Conservation (phyloP, 2,888 invertebrate species). For the Tricholauxania praeusta region DNA sequence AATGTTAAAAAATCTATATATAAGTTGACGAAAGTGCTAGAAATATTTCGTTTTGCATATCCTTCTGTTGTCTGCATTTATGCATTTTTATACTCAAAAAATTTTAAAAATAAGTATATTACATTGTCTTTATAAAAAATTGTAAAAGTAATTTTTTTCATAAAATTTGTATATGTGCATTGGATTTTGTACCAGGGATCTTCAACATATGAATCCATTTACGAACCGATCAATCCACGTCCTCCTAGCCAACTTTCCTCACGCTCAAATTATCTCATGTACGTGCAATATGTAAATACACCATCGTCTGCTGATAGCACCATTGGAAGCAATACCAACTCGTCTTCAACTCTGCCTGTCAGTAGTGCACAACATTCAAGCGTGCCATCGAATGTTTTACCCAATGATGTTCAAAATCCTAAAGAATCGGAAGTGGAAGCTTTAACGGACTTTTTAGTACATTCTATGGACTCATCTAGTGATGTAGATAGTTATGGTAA, state of each 20-base stretch:
- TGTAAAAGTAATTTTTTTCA: no score
- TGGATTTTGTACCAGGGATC: constrained; percentile 69
- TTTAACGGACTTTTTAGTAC: constrained; percentile 87
- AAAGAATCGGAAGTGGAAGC: constrained; percentile 91
- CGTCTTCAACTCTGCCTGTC: constrained; percentile 34
- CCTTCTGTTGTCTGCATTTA: no score
- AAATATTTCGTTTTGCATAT: no score
- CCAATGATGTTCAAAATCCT: constrained; percentile 55
- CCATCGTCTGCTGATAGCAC: constrained; percentile 53
- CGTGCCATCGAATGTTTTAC: not conserved
- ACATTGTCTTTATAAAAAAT: no score
- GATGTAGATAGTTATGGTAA: constrained; percentile 76
- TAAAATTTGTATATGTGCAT: no score
- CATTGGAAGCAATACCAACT: constrained; percentile 31
- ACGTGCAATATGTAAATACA: constrained; percentile 74
- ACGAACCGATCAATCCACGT: constrained; percentile 91
- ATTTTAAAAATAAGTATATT: no score
- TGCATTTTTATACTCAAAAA: no score
- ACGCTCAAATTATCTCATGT: constrained; percentile 76
- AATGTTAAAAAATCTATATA: no score
- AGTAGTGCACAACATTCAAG: constrained; percentile 3
- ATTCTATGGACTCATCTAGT: constrained; percentile 80
- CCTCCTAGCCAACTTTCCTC: constrained; percentile 79
- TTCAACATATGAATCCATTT: constrained; percentile 88
- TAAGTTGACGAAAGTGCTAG: no score